phyloP scores from a whole-genome alignment of 2,113 vertebrate genomes.

The Prochilodus magdalenae region DNA sequence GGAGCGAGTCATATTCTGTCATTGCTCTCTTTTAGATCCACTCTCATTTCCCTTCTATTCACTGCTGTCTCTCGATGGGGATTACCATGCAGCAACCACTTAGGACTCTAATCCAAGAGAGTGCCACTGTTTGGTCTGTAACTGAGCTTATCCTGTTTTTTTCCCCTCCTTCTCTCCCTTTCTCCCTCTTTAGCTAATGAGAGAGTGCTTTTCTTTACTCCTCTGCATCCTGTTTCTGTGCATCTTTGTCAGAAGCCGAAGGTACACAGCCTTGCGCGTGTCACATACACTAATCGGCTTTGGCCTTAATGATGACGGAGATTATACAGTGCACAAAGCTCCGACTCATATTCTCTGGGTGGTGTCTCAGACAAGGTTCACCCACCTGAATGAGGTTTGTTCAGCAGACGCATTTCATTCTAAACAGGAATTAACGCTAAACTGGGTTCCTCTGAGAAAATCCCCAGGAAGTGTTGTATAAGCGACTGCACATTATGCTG shows the following conservation, averaged over 20 bases:
- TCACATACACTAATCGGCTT: constrained; percentile 74
- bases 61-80: constrained; percentile 60
- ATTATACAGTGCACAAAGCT: constrained; percentile 71
- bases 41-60: constrained; percentile 49
- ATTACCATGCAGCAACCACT: constrained; percentile 70
- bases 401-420: constrained; percentile 58
- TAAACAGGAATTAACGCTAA: constrained; percentile 65
- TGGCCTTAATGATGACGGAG: constrained; percentile 75
- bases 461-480: constrained; percentile 60
- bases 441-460: constrained; percentile 53
- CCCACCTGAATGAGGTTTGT: constrained; percentile 52
- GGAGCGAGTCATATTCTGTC: constrained; percentile 58
- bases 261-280: constrained; percentile 67
- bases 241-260: constrained; percentile 65
- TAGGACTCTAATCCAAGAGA: constrained; percentile 73
- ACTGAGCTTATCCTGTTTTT: constrained; percentile 67
- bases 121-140: constrained; percentile 70
- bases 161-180: constrained; percentile 40
- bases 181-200: constrained; percentile 67
- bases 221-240: constrained; percentile 67
- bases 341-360: constrained; percentile 61
- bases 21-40: constrained; percentile 50
- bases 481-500: constrained; percentile 60
- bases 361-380: constrained; percentile 66
- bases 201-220: constrained; percentile 69